phyloP scores from a whole-genome alignment of 92 coral and sea anemone genomes.

The Anthopleura xanthogrammica region DNA sequence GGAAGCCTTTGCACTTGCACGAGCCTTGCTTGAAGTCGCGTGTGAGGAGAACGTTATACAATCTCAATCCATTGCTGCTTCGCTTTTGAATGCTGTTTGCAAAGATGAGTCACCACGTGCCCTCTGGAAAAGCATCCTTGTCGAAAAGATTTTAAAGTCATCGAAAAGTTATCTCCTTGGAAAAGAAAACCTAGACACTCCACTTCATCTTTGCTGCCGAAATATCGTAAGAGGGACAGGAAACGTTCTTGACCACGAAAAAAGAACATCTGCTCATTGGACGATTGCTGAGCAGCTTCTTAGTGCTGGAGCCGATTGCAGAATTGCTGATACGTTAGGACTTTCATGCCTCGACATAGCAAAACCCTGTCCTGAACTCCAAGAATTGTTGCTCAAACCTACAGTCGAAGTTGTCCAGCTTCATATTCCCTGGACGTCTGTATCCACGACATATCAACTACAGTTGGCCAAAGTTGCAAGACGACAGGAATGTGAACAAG shows the following conservation, averaged over 20 bases:
- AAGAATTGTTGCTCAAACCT: neutral
- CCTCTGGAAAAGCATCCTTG: slow-evolving; percentile 21
- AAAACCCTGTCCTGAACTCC: neutral
- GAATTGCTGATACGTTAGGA: neutral
- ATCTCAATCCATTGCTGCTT: neutral
- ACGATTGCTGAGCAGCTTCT: neutral
- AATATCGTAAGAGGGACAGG: neutral
- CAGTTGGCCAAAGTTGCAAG: neutral
- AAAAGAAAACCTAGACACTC: slow-evolving; percentile 4
- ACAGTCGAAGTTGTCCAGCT: neutral
- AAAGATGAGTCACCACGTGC: slow-evolving; percentile 2
- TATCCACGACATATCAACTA: neutral
- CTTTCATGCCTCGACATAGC: slow-evolving; percentile 16
- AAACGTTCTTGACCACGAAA: neutral
- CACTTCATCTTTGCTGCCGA: slow-evolving; percentile 18
- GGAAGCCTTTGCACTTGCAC: neutral
- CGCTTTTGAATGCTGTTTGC: neutral
- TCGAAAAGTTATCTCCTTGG: neutral
- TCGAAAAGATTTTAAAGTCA: slow-evolving; percentile 4
- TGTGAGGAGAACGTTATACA: neutral
- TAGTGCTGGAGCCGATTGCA: neutral
- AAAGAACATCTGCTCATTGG: neutral
- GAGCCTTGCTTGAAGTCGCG: neutral
- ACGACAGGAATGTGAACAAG: neutral
- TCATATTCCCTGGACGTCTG: neutral